Percentiles rank a stretch among this genome's conserved stretches.
These are phyloP conservation scores for Gobius niger DNA, from an alignment of 2,113 vertebrate species.

Conservation along the genomic window DNA sequence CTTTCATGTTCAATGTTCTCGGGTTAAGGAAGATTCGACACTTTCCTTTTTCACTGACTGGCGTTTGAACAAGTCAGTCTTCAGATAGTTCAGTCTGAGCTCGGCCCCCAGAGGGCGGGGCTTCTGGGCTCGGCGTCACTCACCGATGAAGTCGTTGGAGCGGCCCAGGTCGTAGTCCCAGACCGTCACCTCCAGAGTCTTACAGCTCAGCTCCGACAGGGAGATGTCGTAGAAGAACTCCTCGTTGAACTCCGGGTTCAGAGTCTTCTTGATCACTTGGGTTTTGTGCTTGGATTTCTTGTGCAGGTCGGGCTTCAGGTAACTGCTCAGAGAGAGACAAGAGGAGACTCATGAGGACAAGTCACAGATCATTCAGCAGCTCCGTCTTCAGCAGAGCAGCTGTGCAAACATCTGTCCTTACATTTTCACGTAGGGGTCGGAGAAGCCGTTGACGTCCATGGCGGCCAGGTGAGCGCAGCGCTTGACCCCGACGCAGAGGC, in stretches of 20 bases:
- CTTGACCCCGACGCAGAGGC: constrained; percentile 82
- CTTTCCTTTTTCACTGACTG: too few species aligned
- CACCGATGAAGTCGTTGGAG: constrained; percentile 89
- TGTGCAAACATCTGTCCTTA: too few species aligned
- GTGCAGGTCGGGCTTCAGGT: constrained; percentile 85
- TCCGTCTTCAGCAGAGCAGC: too few species aligned
- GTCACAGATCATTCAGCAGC: too few species aligned
- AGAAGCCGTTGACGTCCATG: constrained; percentile 89
- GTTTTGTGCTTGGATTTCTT: constrained; percentile 93
- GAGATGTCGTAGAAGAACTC: constrained; percentile 87
- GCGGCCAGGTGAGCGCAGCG: constrained; percentile 87
- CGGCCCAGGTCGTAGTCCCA: constrained; percentile 89
- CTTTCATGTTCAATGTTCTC: too few species aligned
- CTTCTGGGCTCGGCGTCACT: too few species aligned
- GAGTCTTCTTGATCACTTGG: constrained; percentile 85
- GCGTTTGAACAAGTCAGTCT: too few species aligned
- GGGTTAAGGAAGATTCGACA: too few species aligned
- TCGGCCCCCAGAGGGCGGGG: too few species aligned
- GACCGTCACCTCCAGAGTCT: constrained; percentile 85
- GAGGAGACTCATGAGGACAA: too few species aligned
- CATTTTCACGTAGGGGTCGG: constrained; percentile 88
- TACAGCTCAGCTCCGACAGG: constrained; percentile 76
- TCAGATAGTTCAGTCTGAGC: too few species aligned
- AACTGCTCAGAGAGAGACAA: constrained; percentile 65
- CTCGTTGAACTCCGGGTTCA: constrained; percentile 90